phyloP scores from a whole-genome alignment of 2,113 vertebrate species.

The Heterotis niloticus region DNA sequence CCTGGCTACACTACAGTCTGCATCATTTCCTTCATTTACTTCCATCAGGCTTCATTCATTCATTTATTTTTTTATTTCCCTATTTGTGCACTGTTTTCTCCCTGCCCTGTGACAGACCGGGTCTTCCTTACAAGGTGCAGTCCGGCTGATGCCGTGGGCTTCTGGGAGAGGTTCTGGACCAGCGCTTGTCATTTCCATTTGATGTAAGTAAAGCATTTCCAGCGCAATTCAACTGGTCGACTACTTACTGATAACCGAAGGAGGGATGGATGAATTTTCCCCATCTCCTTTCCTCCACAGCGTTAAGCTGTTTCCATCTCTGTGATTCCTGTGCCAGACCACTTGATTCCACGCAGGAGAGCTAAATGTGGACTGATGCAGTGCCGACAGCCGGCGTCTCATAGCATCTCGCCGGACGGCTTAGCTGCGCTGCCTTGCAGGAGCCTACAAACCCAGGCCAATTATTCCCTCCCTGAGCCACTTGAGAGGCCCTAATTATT shows the following conservation, averaged over 20 bases:
- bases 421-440: background rate
- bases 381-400: background rate
- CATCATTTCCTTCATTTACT: background rate
- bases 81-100: background rate
- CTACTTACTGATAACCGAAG: no score
- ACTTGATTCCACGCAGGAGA: background rate
- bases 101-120: background rate
- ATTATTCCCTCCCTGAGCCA: background rate
- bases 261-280: no score
- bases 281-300: no score
- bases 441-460: background rate
- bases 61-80: background rate
- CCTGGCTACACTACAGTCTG: no score
- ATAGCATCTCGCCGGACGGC: background rate
- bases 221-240: no score
- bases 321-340: no score
- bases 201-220: no score
- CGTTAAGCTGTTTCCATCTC: no score
- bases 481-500: background rate
- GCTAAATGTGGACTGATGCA: background rate
- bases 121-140: background rate
- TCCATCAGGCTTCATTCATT: background rate
- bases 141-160: no score
- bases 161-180: no score
- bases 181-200: no score